These are phyloP conservation scores for Venustoraphidia nigricollis DNA, from an alignment of 2,888 invertebrate species.

Conservation along the genomic window DNA sequence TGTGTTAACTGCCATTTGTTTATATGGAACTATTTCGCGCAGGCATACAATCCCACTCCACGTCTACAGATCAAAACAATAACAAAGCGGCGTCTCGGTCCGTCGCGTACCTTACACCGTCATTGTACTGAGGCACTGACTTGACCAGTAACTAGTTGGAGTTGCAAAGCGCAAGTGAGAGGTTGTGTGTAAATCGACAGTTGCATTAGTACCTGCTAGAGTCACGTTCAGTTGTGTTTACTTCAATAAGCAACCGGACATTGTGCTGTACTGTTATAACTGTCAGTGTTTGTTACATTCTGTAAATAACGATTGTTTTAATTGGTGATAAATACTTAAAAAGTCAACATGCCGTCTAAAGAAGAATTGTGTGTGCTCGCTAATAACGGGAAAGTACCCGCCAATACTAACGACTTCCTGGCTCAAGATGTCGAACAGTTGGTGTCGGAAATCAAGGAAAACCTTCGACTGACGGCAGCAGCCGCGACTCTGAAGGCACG, in stretches of 20 bases:
- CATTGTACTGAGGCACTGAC: neutral
- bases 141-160: no score
- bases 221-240: no score
- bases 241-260: no score
- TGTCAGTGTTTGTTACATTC: no score
- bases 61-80: neutral
- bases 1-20: no score
- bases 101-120: neutral
- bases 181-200: no score
- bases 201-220: no score
- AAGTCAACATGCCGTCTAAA: constrained; percentile 1
- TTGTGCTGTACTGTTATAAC: no score
- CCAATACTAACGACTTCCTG: constrained; percentile 21
- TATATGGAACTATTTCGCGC: no score
- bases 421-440: constrained; percentile 46
- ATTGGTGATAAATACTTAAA: neutral
- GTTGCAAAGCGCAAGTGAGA: no score
- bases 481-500: constrained; percentile 28
- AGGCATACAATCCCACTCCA: no score
- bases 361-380: constrained; percentile 5
- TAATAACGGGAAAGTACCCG: constrained; percentile 13
- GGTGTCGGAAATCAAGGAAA: constrained; percentile 50
- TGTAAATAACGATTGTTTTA: no score
- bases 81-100: neutral
- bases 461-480: constrained; percentile 33